Evolutionary conservation across 2,797 vertebrate genomes (phyloP).

Genomic region (Sebastes minor): DNA sequence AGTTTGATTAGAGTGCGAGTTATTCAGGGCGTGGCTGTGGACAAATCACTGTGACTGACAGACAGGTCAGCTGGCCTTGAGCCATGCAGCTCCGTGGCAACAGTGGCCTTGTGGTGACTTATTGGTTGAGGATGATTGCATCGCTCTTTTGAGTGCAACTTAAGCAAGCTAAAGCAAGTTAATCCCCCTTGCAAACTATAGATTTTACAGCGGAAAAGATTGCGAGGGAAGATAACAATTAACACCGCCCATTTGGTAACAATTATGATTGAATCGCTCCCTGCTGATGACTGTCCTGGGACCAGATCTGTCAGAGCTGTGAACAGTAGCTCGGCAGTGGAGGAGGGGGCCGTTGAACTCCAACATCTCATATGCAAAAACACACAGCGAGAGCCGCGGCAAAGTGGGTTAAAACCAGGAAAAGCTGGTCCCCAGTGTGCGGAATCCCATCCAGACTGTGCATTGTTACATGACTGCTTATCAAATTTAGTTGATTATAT

Average conservation of each 20-base stretch:
- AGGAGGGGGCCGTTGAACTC: neutral
- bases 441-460: neutral
- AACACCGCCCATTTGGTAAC: neutral
- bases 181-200: neutral
- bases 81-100: conserved; percentile 34
- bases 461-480: neutral
- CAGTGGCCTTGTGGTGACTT: conserved; percentile 34
- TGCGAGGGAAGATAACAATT: conserved; percentile 3
- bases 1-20: conserved; percentile 50
- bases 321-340: neutral
- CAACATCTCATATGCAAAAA: conserved; percentile 6
- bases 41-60: conserved; percentile 64
- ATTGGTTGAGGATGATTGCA: conserved; percentile 26
- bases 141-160: conserved; percentile 8
- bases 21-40: conserved; percentile 27
- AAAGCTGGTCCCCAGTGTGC: neutral
- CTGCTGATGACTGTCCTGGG: conserved; percentile 16
- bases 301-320: neutral
- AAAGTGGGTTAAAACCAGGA: conserved; percentile 27
- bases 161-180: neutral
- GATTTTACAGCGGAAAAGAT: neutral
- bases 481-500: neutral
- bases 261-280: conserved; percentile 14
- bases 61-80: conserved; percentile 39
- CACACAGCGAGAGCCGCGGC: neutral